A percentile compares a stretch with the other conserved stretches of the same genome.
These are phyloP conservation scores for Psylliodes chrysocephalus DNA, from an alignment of 2,888 invertebrate genomes.

Conservation along the genomic window DNA sequence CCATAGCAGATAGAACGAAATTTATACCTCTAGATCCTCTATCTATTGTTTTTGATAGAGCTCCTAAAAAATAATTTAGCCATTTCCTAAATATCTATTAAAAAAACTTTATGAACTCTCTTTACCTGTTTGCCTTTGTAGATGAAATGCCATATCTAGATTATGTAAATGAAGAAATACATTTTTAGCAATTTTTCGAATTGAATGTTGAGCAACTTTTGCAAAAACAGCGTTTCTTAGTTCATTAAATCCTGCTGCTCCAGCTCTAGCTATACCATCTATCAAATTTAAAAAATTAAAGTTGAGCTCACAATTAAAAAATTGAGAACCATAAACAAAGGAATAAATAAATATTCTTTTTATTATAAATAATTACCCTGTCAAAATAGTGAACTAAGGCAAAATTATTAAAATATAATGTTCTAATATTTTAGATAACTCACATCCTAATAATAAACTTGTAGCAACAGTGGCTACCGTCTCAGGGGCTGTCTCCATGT, in stretches of 20 bases:
- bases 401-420: no score
- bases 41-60: slow-evolving; percentile 76
- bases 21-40: slow-evolving; percentile 96
- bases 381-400: no score
- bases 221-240: slow-evolving; percentile 97
- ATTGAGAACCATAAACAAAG: no score
- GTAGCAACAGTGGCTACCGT: slow-evolving; percentile 82
- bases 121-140: slow-evolving; percentile 92
- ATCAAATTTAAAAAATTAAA: no score
- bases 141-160: slow-evolving; percentile 93
- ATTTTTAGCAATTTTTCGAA: slow-evolving; percentile 91
- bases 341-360: no score
- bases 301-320: no score
- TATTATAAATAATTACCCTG: no score
- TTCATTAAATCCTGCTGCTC: slow-evolving; percentile 94
- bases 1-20: slow-evolving; percentile 95
- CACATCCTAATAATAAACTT: slow-evolving; percentile 88
- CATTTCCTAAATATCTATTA: no score
- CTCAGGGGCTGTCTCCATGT: slow-evolving; percentile 82
- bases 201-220: slow-evolving; percentile 96
- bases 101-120: neutral
- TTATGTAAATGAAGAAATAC: slow-evolving; percentile 96
- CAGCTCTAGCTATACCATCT: slow-evolving; percentile 95
- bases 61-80: slow-evolving; percentile 54
- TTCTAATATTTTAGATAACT: no score